phyloP scores from a whole-genome alignment of 2,888 invertebrate species.

The Tipula lateralis region DNA sequence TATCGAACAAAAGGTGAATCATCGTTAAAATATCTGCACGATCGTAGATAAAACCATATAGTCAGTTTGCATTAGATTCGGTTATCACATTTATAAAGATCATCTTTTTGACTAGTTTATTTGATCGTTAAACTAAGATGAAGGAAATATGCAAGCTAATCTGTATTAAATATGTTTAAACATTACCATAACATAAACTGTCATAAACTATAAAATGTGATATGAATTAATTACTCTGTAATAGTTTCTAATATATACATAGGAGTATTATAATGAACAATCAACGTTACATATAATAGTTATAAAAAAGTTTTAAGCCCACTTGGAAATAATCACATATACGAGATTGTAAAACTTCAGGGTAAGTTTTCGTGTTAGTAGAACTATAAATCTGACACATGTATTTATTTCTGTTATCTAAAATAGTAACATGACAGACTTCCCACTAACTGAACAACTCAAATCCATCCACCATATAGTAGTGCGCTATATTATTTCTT shows the following conservation, averaged over 20 bases:
- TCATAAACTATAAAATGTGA: neutral
- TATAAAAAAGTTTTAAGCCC: neutral
- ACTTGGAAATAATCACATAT: neutral
- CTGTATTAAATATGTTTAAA: too few species aligned
- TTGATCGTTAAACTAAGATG: too few species aligned
- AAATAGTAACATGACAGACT: constrained; percentile 1
- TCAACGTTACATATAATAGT: neutral
- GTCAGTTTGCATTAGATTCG: too few species aligned
- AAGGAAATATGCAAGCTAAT: too few species aligned
- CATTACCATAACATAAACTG: neutral
- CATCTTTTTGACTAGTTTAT: too few species aligned
- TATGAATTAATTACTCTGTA: neutral
- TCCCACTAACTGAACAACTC: neutral
- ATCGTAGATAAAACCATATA: too few species aligned
- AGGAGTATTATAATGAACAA: too few species aligned
- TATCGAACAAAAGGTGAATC: too few species aligned
- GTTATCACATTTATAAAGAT: too few species aligned
- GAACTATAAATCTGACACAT: neutral
- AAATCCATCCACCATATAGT: neutral
- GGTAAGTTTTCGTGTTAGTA: neutral
- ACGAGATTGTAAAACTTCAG: neutral
- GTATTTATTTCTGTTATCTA: neutral
- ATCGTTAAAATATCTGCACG: too few species aligned
- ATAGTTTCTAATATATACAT: neutral
- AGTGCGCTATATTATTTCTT: neutral